Base-by-base conservation (phyloP, 2,113 vertebrate species). In the Chloropsis hardwickii region DNA sequence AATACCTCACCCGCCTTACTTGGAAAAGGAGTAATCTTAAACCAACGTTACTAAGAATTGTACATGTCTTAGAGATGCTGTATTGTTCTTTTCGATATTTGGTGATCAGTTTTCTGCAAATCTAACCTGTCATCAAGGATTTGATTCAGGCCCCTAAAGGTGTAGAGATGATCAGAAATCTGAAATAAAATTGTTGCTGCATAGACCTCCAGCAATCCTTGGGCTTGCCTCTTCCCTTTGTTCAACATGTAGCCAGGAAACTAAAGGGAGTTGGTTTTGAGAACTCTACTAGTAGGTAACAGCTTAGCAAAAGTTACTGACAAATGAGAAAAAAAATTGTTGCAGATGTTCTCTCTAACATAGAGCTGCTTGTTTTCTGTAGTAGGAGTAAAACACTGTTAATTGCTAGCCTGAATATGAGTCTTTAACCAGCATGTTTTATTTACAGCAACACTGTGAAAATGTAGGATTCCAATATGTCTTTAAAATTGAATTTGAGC, bases 11-110 rank as follows among this genome's bases (percentile, higher is more conserved):
- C 25, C 15, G 67, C 54, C 7, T 65, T 47, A 42, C 18, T 61
- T 4, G 5, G 60, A n/a, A 88, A 53, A 91, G 19, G 20, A 66
- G 8, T 88, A 65, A 44, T 44, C 58, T 72, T 58, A 82, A 81
- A 53, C 27, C 6, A 70, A 0, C 0, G 0, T 50, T 71, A 51
- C 29, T 70, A 13, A 50, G n/a, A 76, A 47, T 72, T 81, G 14
- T 51, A 18, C 6, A 9, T 62, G 44, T 60, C 27, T 79, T 35
- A 78, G 66, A 76, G 45, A 56, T 71, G 40, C 47, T 60, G 2
- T 56, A 9, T 44, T 76, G 11, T 42, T 73, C 11, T 65, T 67
- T 67, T 67, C 21, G 44, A 7, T 83, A 27, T 20, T 88, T 4
- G 3, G 24, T 31, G 76, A 62, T 72, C 16, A 42, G 13, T 74